These are phyloP conservation scores for Musca domestica DNA, from an alignment of 1,140 invertebrate genomes.

Conservation along the genomic window DNA sequence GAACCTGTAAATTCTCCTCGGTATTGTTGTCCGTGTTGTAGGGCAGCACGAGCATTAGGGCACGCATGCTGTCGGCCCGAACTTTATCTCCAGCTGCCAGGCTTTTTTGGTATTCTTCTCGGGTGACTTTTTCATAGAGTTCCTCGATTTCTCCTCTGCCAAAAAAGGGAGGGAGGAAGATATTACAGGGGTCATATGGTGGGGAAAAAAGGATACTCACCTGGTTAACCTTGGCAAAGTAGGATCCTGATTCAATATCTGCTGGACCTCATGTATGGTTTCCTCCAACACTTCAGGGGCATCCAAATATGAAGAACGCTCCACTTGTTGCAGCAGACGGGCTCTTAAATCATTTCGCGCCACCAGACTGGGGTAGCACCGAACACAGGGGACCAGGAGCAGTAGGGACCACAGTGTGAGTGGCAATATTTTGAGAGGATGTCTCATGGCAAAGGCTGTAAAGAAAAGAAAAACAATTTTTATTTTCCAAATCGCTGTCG, in stretches of 20 bases:
- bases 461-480: neutral
- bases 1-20: conserved; percentile 46
- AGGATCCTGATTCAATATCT: conserved; percentile 56
- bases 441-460: conserved; percentile 2
- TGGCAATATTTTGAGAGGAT: conserved; percentile 14
- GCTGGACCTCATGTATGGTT: conserved; percentile 62
- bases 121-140: conserved; percentile 59
- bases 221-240: conserved; percentile 56
- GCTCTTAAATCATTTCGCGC: conserved; percentile 1
- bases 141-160: conserved; percentile 59
- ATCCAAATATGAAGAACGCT: conserved; percentile 32
- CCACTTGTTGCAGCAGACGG: neutral
- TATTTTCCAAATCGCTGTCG: too few species aligned
- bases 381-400: neutral
- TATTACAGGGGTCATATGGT: neutral
- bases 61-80: conserved; percentile 56
- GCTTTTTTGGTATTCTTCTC: conserved; percentile 52
- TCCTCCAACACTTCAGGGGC: conserved; percentile 40
- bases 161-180: neutral
- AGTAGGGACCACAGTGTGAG: neutral
- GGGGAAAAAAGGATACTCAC: conserved; percentile 32
- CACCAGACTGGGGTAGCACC: neutral
- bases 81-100: conserved; percentile 51
- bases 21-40: conserved; percentile 56
- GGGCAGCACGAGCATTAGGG: conserved; percentile 60